Conservation (phyloP, 2,797 vertebrate species). For the Myotis findleyi region DNA sequence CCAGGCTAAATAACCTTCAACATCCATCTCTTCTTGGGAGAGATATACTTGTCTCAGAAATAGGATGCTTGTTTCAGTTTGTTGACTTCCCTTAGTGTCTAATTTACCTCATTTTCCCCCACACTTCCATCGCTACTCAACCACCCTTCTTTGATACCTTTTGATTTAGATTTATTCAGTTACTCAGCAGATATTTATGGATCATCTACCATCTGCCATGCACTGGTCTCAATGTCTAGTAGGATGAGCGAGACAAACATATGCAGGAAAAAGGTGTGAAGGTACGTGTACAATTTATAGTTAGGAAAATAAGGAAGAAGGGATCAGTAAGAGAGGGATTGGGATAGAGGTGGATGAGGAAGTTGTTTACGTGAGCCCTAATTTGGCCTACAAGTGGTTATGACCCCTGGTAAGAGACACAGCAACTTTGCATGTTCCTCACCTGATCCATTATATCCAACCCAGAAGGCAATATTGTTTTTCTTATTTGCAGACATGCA, state of each 20-base stretch:
- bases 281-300: background rate
- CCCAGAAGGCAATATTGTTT: background rate
- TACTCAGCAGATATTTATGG: background rate
- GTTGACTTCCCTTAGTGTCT: background rate
- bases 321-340: background rate
- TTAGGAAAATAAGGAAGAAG: background rate
- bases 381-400: background rate
- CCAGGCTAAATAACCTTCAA: background rate
- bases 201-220: background rate
- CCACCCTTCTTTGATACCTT: background rate
- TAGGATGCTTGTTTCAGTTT: background rate
- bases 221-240: background rate
- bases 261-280: background rate
- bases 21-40: background rate
- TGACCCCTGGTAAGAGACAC: background rate
- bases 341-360: background rate
- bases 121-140: background rate
- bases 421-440: background rate
- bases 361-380: background rate
- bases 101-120: background rate
- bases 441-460: background rate
- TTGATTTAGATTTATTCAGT: conserved; percentile 51
- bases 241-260: background rate
- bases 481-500: background rate
- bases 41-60: background rate